These are phyloP conservation scores for Tetramorium simillimum DNA, from an alignment of 1,140 invertebrate species.

Conservation along the genomic window DNA sequence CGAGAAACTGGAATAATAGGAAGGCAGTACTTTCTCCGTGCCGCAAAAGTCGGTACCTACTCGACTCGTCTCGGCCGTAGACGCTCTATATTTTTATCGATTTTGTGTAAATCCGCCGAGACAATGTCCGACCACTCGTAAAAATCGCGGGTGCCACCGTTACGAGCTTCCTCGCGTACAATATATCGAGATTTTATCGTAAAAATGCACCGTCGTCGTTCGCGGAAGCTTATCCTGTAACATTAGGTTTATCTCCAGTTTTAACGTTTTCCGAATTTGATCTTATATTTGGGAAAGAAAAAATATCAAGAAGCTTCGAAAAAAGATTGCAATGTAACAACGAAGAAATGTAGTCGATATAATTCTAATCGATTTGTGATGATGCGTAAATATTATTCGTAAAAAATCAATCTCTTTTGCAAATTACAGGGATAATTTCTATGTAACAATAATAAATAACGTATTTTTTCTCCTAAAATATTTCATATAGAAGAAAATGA, in stretches of 20 bases:
- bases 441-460: background rate
- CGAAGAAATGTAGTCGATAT: background rate
- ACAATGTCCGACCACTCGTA: constrained; percentile 76
- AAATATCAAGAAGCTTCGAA: background rate
- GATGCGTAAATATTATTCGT: background rate
- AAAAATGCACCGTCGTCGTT: constrained; percentile 29
- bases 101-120: constrained; percentile 81
- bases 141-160: constrained; percentile 69
- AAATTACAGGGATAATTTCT: background rate
- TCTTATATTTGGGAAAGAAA: background rate
- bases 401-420: background rate
- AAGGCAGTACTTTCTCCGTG: constrained; percentile 48
- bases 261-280: constrained; percentile 15
- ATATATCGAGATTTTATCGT: constrained; percentile 39
- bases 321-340: background rate
- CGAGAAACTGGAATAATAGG: constrained; percentile 69
- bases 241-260: background rate
- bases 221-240: constrained; percentile 23
- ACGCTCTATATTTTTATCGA: constrained; percentile 83
- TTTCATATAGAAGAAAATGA: background rate
- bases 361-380: background rate
- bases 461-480: background rate
- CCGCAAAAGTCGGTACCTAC: constrained; percentile 64
- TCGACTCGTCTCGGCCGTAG: constrained; percentile 67
- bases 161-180: constrained; percentile 57